Base-by-base conservation (phyloP, 2,797 vertebrate genomes). In the Chloroceryle amazona region DNA sequence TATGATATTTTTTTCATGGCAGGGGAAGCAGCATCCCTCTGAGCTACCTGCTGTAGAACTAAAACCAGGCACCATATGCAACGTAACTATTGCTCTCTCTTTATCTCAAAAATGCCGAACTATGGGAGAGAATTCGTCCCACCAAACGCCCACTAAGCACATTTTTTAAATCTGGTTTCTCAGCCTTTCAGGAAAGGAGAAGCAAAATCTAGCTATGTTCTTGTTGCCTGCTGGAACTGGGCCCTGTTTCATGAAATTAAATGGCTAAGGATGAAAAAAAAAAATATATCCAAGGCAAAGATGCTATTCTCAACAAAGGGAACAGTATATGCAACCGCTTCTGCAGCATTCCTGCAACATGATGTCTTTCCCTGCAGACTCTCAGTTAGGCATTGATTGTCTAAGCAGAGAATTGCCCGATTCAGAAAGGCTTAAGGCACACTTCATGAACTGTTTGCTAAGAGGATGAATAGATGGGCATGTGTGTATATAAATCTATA, bases 131-230 rank as follows among this genome's bases (percentile, higher is more conserved):
- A 98, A 93, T 96, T 96, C 97, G 65, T 96, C 98, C 97, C 96
- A 97, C 97, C 91, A 86, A 96, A 98, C 97, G 91, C 98, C 98
- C 98, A 98, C 98, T 79, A 94, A 97, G 92, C 94, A 96, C 97
- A 98, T 98, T 98, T 98, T 97, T 98, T 76, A 97, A 96, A 97
- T 94, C 97, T 81, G 88, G 93, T 97, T 98, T 97, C 97, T 96
- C 97, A 97, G 97, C 87, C 98, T 98, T 96, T 97, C 97, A 97
- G 96, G 96, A 97, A 98, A 96, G 96, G 92, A 98, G 96, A 98
- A 95, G 97, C 86, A 85, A 94, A 95, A 95, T 97, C 95, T 95
- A 91, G 85, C 19, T 90, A 75, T 91, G 89, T 95, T 97, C 97
- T 96, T 96, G 95, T 98, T 86, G 91, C 90, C 93, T 96, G 58